Percentiles rank a stretch among this genome's conserved stretches.
These are phyloP conservation scores for Jordanella pulchra DNA, from an alignment of 2,797 vertebrate genomes.

Conservation along the genomic window DNA sequence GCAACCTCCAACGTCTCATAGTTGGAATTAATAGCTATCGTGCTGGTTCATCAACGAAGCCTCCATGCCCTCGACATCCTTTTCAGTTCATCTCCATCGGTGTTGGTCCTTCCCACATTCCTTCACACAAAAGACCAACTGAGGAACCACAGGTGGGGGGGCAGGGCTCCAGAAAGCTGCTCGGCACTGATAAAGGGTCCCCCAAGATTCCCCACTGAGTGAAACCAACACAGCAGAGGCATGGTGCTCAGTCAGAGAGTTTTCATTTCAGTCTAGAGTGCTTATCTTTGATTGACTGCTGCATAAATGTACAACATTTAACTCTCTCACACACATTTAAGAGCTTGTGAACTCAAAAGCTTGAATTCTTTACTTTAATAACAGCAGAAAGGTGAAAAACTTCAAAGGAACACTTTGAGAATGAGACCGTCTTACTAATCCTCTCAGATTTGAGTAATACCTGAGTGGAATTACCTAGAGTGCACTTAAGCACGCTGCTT, in stretches of 20 bases:
- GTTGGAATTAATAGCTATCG: slow-evolving; percentile 68
- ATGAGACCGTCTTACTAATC: slow-evolving; percentile 76
- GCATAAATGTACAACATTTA: slow-evolving; percentile 37
- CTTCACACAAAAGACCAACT: slow-evolving; percentile 61
- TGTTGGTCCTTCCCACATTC: slow-evolving; percentile 63
- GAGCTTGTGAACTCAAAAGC: slow-evolving; percentile 66
- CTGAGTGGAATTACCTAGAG: slow-evolving; percentile 67
- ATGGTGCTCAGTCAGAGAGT: slow-evolving; percentile 61
- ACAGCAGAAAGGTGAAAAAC: slow-evolving; percentile 61
- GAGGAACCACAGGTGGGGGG: slow-evolving; percentile 50
- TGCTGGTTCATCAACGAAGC: slow-evolving; percentile 53
- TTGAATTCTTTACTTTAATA: slow-evolving; percentile 63
- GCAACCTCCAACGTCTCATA: slow-evolving; percentile 36
- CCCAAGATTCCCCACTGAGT: slow-evolving; percentile 65
- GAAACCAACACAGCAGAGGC: slow-evolving; percentile 60
- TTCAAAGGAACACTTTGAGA: slow-evolving; percentile 72
- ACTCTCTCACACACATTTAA: slow-evolving; percentile 13
- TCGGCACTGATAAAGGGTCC: slow-evolving; percentile 76
- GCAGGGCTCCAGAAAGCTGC: slow-evolving; percentile 65
- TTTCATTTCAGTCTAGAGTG: slow-evolving; percentile 59
- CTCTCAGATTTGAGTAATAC: slow-evolving; percentile 61
- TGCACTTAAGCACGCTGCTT: slow-evolving; percentile 45
- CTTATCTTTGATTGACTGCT: slow-evolving; percentile 61
- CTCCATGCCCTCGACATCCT: slow-evolving; percentile 59
- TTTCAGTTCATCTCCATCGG: slow-evolving; percentile 64